A percentile compares a stretch with the other conserved stretches of the same genome.
Evolutionary conservation across 2,888 invertebrate species (phyloP).

Genomic region (Heliconius cydno): DNA sequence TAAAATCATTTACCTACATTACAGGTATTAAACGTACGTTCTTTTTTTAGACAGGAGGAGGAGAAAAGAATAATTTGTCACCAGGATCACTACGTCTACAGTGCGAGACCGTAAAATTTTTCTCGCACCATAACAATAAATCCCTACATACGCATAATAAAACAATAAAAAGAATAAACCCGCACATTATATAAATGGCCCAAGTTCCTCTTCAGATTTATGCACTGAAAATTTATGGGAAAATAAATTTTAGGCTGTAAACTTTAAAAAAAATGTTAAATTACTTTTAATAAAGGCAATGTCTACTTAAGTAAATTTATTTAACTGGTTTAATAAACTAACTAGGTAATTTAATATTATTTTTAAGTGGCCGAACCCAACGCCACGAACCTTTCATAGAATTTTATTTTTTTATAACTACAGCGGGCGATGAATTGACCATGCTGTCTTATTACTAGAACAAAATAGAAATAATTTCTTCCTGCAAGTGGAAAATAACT

Average conservation of each 20-base stretch:
- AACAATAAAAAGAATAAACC: slow-evolving; percentile 30
- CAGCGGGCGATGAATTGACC: too few species aligned
- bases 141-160: slow-evolving; percentile 32
- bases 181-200: slow-evolving; percentile 27
- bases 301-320: neutral
- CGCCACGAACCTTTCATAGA: neutral
- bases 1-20: neutral
- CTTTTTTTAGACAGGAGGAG: neutral
- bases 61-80: slow-evolving; percentile 3
- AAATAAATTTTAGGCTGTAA: slow-evolving; percentile 20
- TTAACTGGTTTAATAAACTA: neutral
- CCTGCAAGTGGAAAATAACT: too few species aligned
- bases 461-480: too few species aligned
- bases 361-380: neutral
- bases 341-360: neutral
- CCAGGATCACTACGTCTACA: neutral
- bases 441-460: too few species aligned
- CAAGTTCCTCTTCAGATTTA: slow-evolving; percentile 28
- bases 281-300: slow-evolving; percentile 1
- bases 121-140: slow-evolving; percentile 16
- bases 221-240: slow-evolving; percentile 10
- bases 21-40: neutral
- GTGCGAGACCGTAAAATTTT: neutral
- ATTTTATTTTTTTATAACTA: neutral
- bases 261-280: slow-evolving; percentile 19